A percentile compares a stretch with the other conserved stretches of the same genome.
Conservation (phyloP, 1,140 invertebrate genomes). For the Ostrea denselamellosa region DNA sequence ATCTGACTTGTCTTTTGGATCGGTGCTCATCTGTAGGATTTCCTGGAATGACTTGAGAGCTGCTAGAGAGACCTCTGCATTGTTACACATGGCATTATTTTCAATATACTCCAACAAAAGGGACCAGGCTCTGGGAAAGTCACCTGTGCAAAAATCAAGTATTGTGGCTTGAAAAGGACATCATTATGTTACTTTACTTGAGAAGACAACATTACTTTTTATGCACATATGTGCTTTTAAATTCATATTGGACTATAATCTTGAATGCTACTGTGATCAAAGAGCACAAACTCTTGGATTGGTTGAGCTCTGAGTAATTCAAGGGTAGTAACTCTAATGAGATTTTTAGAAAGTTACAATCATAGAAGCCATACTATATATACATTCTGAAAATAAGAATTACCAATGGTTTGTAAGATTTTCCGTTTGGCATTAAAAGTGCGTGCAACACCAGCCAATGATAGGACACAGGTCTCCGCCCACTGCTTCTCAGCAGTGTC, state of each 20-base stretch:
- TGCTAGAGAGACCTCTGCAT: conserved; percentile 96
- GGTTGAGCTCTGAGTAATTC: too few relatives aligned
- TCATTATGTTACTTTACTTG: background rate
- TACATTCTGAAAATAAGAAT: too few relatives aligned
- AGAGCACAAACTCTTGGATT: background rate
- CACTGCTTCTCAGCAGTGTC: conserved; percentile 99
- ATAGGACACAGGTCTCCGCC: conserved; percentile 96
- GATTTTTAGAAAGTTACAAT: too few relatives aligned
- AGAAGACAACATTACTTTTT: background rate
- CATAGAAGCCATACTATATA: too few relatives aligned
- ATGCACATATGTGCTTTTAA: background rate
- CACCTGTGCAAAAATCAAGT: conserved; percentile 76
- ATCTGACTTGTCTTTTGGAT: conserved; percentile 60
- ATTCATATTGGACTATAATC: background rate
- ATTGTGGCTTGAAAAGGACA: background rate
- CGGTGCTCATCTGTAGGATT: conserved; percentile 80
- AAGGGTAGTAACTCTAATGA: too few relatives aligned
- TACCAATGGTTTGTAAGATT: conserved; percentile 88
- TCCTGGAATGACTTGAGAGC: conserved; percentile 97
- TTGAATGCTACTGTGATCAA: background rate
- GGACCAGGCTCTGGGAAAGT: conserved; percentile 95
- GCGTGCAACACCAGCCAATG: conserved; percentile 86
- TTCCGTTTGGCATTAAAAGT: conserved; percentile 94
- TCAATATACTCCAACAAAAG: conserved; percentile 95
- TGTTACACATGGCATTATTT: conserved; percentile 92